Conservation (phyloP, 2,797 vertebrate species). For the Sparidentex hasta region DNA sequence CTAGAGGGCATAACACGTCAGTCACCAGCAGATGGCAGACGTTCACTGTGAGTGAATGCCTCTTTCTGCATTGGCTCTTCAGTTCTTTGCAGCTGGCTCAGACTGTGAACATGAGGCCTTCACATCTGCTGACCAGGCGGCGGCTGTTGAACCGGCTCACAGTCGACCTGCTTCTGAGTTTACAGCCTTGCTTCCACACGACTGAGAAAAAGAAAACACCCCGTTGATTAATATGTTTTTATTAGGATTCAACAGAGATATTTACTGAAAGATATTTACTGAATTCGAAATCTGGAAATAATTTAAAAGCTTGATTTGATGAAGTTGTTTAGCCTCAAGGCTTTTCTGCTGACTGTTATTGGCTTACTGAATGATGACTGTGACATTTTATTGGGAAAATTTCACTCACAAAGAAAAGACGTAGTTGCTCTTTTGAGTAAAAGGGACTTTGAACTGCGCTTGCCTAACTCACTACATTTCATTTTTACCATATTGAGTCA, state of each 20-base stretch:
- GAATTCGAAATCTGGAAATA: neutral
- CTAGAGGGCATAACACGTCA: neutral
- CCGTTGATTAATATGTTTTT: too few relatives aligned
- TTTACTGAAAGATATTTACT: neutral
- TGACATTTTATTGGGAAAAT: conserved; percentile 10
- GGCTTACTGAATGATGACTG: conserved; percentile 29
- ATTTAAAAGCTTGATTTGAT: neutral
- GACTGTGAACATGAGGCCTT: neutral
- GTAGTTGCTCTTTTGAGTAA: neutral
- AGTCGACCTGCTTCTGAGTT: conserved; percentile 5
- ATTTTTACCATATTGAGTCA: neutral
- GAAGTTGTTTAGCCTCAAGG: neutral
- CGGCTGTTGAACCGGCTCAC: conserved; percentile 2
- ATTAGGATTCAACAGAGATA: neutral
- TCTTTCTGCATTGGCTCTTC: rapidly evolving
- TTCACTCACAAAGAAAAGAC: neutral
- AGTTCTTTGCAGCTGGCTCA: neutral
- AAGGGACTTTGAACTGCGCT: conserved; percentile 10
- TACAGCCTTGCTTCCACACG: neutral
- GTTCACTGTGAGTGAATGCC: conserved; percentile 23
- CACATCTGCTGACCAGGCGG: conserved; percentile 13
- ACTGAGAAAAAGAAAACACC: neutral
- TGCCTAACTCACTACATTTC: neutral
- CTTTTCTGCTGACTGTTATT: neutral
- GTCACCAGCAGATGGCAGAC: conserved; percentile 71